Evolutionary conservation across 2,113 vertebrate species (phyloP), one percentile per base, ranked within the genome.

Genomic region (Ageneiosus marmoratus): DNA sequence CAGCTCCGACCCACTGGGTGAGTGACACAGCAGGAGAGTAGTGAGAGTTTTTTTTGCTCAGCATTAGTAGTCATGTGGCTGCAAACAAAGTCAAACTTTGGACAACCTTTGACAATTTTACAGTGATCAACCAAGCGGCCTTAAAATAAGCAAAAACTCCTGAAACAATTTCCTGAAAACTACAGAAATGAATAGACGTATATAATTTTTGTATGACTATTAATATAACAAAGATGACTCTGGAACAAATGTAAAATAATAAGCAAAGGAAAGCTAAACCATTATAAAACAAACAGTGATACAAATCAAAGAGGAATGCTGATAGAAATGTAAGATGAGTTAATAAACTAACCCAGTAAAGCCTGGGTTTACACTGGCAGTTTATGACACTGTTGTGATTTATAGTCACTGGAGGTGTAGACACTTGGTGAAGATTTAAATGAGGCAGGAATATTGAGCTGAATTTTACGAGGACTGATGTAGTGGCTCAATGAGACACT

Each of bases 1-100:
- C 77, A 98, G 97, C 90, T 99, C 97, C 11, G 97, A 98, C 88
- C 97, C 97, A 1, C 92, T 99, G 50, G 97, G 97, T 98, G 88
- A 95, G 94, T 89, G 84, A 9, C 22, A 10, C 1, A 24, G 58
- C 10, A 41, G 27, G 5, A n/a, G 10, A 44, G 29, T 9, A 13
- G 15, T 37, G 29, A 15, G 41, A 56, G 7, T 60, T 12, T n/a
- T 46, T 20, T 48, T 27, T 29, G n/a, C 37, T n/a, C 56, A 9
- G 34, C 6, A 4, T 58, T 24, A 46, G 37, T 44, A 20, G 15
- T 46, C 55, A 27, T 16, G 13, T 2, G 9, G 4, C n/a, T 32
- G 46, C n/a, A n/a, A n/a, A n/a, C n/a, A n/a, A n/a, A n/a, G n/a
- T n/a, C 1, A 0, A 13, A 22, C 18, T 15, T 27, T 70, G 44